Base-by-base conservation (phyloP, 1,140 invertebrate species). In the Drosophila nigrodunni region DNA sequence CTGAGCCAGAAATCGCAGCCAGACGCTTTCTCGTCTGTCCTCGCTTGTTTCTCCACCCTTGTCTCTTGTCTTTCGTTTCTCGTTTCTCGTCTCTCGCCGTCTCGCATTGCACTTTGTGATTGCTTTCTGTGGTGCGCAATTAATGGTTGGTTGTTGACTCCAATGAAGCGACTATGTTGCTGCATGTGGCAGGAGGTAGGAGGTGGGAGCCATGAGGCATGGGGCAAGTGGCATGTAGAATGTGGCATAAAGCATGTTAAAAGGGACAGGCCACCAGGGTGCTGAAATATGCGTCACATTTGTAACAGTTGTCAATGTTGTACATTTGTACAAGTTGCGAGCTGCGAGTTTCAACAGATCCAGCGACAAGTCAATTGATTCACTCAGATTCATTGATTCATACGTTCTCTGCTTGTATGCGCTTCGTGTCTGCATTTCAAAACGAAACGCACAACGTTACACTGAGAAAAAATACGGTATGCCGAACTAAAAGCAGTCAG, bases 61-160 rank as follows among this genome's bases (percentile, higher is more conserved):
- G 2, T 50, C 11, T 49, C 47, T 30, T 21, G 3, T 30, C 25
- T 30, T 2, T 4, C 25, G 1, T 41, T 41, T 11, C 8, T n/a
- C 35, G 4, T 50, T 11, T 49, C 47, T 30, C 2, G 2, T 1
- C 55, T 58, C 55, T 58, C 43, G 44, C 47, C 46, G 37, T 6
- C 66, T 64, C 73, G 34, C 67, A 85, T 81, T 66, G 82, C 74
- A 79, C 64, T 74, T 70, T 82, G 83, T 82, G 83, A 87, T 87
- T 87, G 79, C 83, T 82, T 82, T 88, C 60, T 88, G 83, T 69
- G 83, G 83, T 80, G 76, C 72, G 77, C 83, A 87, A 82, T 87
- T 82, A 88, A 87, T 88, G 82, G 58, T 58, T 18, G 58, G 52
- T 49, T 47, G 54, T 59, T 58, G 69, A 34, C 50, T 62, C 59